Evolutionary conservation across 1,140 invertebrate species (phyloP).

Genomic region (Andricus grossulariae): DNA sequence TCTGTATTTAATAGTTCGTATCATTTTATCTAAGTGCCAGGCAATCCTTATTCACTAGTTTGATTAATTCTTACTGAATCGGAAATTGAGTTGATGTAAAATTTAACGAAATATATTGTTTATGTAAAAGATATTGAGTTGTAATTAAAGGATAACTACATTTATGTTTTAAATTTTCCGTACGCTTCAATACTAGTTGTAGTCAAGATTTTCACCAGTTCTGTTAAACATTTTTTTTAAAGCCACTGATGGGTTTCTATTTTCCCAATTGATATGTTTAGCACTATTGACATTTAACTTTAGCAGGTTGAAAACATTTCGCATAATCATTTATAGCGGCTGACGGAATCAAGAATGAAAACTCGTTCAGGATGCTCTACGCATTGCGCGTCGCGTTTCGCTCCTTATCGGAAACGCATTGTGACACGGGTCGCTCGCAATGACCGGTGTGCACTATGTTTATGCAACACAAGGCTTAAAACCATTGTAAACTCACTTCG

Average conservation of each 20-base stretch:
- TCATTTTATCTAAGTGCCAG: no score
- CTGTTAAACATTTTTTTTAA: conserved; percentile 33
- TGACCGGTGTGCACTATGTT: conserved; percentile 41
- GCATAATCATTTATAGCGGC: no score
- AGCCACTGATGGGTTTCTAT: no score
- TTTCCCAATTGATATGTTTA: conserved; percentile 48
- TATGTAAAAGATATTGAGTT: no score
- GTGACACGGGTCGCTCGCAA: conserved; percentile 40
- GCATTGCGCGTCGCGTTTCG: conserved; percentile 36
- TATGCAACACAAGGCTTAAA: conserved; percentile 46
- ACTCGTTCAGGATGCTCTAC: conserved; percentile 9
- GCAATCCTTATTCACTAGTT: no score
- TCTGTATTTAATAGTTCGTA: no score
- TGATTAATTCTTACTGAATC: no score
- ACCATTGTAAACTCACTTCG: conserved; percentile 51
- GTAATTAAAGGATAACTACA: no score
- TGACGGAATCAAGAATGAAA: no score
- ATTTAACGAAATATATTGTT: no score
- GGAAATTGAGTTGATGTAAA: no score
- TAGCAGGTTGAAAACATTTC: neutral
- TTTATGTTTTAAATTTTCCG: no score
- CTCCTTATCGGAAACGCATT: conserved; percentile 52
- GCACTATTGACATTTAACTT: conserved; percentile 43
- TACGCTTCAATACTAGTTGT: conserved; percentile 36
- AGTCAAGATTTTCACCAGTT: conserved; percentile 52